Evolutionary conservation across 1,140 invertebrate species (phyloP).

Genomic region (Apocrypta bakeri): DNA sequence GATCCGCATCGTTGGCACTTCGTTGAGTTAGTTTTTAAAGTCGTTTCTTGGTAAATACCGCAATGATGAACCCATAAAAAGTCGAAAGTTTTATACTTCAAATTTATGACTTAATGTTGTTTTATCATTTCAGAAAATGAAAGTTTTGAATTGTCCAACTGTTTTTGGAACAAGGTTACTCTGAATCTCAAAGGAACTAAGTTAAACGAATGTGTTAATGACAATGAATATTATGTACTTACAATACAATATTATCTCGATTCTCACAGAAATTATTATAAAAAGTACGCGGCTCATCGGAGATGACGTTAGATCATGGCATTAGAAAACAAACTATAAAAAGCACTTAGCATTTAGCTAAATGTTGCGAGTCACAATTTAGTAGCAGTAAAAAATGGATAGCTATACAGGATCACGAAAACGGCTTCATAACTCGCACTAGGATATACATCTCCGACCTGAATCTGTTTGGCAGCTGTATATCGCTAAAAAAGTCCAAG

Average conservation of each 20-base stretch:
- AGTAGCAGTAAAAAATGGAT: too few species aligned
- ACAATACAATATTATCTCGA: too few species aligned
- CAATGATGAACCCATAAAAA: slow-evolving; percentile 11
- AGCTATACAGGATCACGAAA: not conserved
- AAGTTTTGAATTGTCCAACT: not conserved
- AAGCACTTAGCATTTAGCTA: too few species aligned
- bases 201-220: too few species aligned
- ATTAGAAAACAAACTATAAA: too few species aligned
- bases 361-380: too few species aligned
- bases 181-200: too few species aligned
- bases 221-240: too few species aligned
- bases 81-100: slow-evolving; percentile 2
- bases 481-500: not conserved
- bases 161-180: not conserved
- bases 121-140: not conserved
- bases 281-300: too few species aligned
- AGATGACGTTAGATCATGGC: too few species aligned
- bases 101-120: not conserved
- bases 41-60: not conserved
- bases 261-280: too few species aligned
- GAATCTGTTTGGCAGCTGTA: not conserved
- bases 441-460: too few species aligned
- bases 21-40: not conserved
- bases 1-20: not conserved
- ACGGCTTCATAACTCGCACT: not conserved